Evolutionary conservation across 2,113 vertebrate genomes (phyloP), one percentile per base, ranked within the genome.

Genomic region (Psophia crepitans): DNA sequence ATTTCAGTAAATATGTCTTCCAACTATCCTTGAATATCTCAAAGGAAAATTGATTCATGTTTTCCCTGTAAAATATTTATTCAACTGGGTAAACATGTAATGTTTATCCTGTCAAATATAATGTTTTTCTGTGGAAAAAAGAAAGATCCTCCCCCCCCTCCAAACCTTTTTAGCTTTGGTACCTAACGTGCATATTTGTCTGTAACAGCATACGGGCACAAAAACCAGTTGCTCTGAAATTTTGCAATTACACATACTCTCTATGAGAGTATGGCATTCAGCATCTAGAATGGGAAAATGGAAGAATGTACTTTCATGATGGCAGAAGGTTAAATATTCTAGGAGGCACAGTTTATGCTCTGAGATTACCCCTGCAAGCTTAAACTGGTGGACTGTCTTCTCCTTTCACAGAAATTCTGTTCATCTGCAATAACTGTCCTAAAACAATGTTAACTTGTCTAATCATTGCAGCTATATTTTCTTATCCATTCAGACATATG

Each of bases 61-160:
- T 91, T 68, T 54, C 19, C 14, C 8, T 63, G 56, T 75, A 65
- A 97, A 95, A 80, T 71, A 94, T 66, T 90, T 88, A 86, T 95
- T 41, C 12, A 56, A 32, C 57, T 83, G 5, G 70, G 60, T 37
- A 95, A 90, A 56, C 12, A 13, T 32, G 4, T n/a, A 78, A 53
- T 43, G 27, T 43, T 90, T 92, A 68, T 51, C 32, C n/a, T 86
- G 48, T 51, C 21, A 91, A 92, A 81, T 87, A 58, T 18, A 81
- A 48, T 20, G 13, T 44, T 93, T 69, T 56, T 27, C 22, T 39
- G 48, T 17, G 13, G 41, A 60, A 87, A 9, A 66, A 61, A 51
- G 49, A 27, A 49, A 51, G 23, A 51, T 24, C 49, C 51, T 8
- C 10, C 26, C 51, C 26, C 51, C 14, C 27, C 27, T 14, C 27